Percentiles rank a stretch among this genome's conserved stretches.
These are phyloP conservation scores for Myopa tessellatipennis DNA, from an alignment of 2,888 invertebrate species.

Conservation along the genomic window DNA sequence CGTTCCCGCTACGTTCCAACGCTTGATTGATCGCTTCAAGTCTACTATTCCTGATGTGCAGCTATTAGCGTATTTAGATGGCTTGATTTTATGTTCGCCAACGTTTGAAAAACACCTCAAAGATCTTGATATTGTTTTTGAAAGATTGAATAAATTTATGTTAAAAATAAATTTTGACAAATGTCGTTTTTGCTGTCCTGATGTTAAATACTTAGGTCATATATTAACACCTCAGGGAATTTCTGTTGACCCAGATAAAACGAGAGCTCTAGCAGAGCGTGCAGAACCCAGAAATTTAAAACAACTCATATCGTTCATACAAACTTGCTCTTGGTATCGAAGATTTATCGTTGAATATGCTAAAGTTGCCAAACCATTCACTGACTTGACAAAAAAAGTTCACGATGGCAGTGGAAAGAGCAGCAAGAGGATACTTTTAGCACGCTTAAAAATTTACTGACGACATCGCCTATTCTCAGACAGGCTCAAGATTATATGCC, in stretches of 20 bases:
- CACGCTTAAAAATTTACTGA: constrained; percentile 14
- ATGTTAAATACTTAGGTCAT: constrained; percentile 30
- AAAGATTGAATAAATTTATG: constrained; percentile 49
- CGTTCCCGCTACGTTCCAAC: constrained; percentile 15
- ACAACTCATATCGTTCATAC: constrained; percentile 13
- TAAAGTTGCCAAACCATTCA: neutral
- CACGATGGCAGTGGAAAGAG: constrained; percentile 4
- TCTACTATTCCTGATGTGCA: too few relatives aligned
- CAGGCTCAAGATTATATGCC: neutral
- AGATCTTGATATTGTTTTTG: neutral
- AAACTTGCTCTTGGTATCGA: constrained; percentile 25
- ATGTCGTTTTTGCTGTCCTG: constrained; percentile 48
- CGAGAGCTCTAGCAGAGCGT: too few relatives aligned
- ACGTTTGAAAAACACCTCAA: too few relatives aligned
- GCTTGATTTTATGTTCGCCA: too few relatives aligned
- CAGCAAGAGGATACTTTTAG: constrained; percentile 13
- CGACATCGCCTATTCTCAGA: constrained; percentile 23
- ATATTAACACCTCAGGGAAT: constrained; percentile 46
- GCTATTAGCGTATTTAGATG: too few relatives aligned
- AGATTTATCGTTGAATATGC: neutral
- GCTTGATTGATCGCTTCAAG: too few relatives aligned
- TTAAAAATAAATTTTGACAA: constrained; percentile 54
- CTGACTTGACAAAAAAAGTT: constrained; percentile 34
- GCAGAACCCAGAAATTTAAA: too few relatives aligned
- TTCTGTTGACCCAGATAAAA: constrained; percentile 48